A percentile compares a stretch with the other conserved stretches of the same genome.
phyloP scores from a whole-genome alignment of 2,888 invertebrate genomes.

The Synergus gifuensis region DNA sequence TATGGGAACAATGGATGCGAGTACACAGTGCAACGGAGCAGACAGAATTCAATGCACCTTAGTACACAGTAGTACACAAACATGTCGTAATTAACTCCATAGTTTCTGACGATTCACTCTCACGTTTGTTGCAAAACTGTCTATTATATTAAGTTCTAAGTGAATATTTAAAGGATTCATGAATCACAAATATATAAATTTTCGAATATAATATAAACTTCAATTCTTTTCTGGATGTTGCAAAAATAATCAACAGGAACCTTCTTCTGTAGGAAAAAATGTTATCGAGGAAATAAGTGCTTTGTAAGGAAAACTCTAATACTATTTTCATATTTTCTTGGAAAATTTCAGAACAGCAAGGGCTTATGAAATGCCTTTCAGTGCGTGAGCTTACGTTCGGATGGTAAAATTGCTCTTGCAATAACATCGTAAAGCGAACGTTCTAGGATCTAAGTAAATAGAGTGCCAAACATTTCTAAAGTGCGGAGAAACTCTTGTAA shows the following conservation, averaged over 20 bases:
- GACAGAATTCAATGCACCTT: conserved; percentile 33
- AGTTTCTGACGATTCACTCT: neutral
- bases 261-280: neutral
- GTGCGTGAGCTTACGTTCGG: neutral
- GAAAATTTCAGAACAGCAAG: neutral
- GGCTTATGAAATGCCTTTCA: neutral
- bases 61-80: conserved; percentile 23
- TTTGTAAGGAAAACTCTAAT: neutral
- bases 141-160: neutral
- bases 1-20: conserved; percentile 20
- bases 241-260: neutral
- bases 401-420: conserved; percentile 19
- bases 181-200: too few relatives aligned
- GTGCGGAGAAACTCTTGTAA: neutral
- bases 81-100: conserved; percentile 30
- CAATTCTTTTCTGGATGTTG: too few relatives aligned
- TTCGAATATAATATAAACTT: too few relatives aligned
- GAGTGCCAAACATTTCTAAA: conserved; percentile 5
- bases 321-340: neutral
- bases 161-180: neutral
- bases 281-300: neutral
- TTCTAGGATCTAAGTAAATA: neutral
- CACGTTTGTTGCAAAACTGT: neutral
- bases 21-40: conserved; percentile 24
- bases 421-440: neutral